Evolutionary conservation across 2,797 vertebrate species (phyloP).

Genomic region (Ataeniobius toweri): DNA sequence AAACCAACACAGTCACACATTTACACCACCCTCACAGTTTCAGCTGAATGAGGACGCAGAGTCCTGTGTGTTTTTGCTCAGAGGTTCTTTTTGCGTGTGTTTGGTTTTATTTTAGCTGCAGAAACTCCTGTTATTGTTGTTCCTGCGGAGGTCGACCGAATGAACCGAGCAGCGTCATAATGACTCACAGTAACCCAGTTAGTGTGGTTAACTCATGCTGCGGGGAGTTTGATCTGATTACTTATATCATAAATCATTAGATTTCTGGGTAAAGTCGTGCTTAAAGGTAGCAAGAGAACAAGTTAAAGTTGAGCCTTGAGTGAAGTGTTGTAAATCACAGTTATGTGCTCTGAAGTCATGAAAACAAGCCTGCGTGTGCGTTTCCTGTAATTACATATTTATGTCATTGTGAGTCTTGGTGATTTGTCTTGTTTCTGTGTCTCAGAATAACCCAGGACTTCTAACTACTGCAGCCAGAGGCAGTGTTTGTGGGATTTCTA

Average conservation of each 20-base stretch:
- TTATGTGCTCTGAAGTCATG: conserved; percentile 2
- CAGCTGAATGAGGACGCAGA: background rate
- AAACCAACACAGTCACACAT: background rate
- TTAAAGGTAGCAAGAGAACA: background rate
- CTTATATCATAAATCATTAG: background rate
- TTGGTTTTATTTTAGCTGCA: conserved; percentile 1
- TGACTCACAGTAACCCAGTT: conserved; percentile 16
- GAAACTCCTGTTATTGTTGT: conserved; percentile 1
- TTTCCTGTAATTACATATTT: conserved; percentile 26
- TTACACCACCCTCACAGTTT: background rate
- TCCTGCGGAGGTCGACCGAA: conserved; percentile 4
- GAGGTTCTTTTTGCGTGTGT: background rate
- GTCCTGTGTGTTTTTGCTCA: background rate
- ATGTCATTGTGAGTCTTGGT: conserved; percentile 2
- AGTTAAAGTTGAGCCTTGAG: background rate
- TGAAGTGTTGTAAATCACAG: background rate
- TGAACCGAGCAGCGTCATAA: conserved; percentile 19
- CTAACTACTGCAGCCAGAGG: conserved; percentile 25
- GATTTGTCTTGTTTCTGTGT: conserved; percentile 18
- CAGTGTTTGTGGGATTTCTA: conserved; percentile 5
- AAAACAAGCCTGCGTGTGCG: background rate
- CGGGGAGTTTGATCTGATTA: background rate
- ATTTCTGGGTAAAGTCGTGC: background rate
- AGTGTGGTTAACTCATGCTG: background rate
- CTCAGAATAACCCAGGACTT: conserved; percentile 31